Evolutionary conservation across 2,888 invertebrate genomes (phyloP).

Genomic region (Helleia helle): DNA sequence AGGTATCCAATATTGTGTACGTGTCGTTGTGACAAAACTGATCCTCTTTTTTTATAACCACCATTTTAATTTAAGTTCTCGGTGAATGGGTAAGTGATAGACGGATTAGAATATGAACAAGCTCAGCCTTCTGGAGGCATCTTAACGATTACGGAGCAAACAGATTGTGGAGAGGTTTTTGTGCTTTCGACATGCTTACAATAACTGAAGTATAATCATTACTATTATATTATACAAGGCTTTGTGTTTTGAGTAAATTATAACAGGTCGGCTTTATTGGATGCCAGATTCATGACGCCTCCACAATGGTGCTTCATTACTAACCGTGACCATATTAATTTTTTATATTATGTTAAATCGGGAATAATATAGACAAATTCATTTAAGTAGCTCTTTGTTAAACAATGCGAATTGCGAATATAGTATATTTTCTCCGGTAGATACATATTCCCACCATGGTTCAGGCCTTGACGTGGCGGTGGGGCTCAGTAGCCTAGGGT

Average conservation of each 20-base stretch:
- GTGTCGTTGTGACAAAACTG: too few species aligned
- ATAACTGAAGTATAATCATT: slow-evolving; percentile 67
- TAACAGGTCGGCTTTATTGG: slow-evolving; percentile 62
- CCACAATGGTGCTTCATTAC: slow-evolving; percentile 62
- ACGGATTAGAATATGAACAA: slow-evolving; percentile 36
- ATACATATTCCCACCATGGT: too few species aligned
- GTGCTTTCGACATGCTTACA: slow-evolving; percentile 65
- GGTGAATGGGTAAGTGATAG: slow-evolving; percentile 58
- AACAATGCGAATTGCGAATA: too few species aligned
- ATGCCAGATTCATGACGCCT: slow-evolving; percentile 41
- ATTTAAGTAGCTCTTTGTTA: too few species aligned
- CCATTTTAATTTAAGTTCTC: slow-evolving; percentile 58
- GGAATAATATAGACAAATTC: too few species aligned
- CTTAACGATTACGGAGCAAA: slow-evolving; percentile 57
- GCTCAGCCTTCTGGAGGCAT: slow-evolving; percentile 28
- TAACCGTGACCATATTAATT: slow-evolving; percentile 58
- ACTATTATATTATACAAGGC: slow-evolving; percentile 68
- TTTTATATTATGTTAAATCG: background rate
- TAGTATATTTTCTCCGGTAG: too few species aligned
- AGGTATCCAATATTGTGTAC: too few species aligned
- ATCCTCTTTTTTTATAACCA: too few species aligned
- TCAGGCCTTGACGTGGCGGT: too few species aligned
- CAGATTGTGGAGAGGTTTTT: slow-evolving; percentile 66
- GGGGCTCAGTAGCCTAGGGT: too few species aligned
- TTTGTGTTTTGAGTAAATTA: slow-evolving; percentile 74